phyloP scores from a whole-genome alignment of 1,140 invertebrate genomes.

The Aphidius ervi region DNA sequence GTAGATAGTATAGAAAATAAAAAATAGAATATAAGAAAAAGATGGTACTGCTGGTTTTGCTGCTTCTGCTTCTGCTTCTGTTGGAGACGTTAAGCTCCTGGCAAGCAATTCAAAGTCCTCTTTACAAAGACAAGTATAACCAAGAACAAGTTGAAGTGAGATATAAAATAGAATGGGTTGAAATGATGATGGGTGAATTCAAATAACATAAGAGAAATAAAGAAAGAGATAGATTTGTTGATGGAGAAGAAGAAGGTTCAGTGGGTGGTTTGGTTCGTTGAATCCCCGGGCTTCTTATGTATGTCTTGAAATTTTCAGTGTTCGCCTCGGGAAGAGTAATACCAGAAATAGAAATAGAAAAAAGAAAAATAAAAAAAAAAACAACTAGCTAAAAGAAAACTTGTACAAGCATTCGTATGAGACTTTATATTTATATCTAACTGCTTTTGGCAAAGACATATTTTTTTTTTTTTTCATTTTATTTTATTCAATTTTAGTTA shows the following conservation, averaged over 20 bases:
- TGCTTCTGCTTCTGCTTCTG: constrained; percentile 25
- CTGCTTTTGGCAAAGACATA: constrained; percentile 18
- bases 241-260: constrained; percentile 14
- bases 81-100: constrained; percentile 47
- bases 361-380: constrained; percentile 7
- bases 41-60: constrained; percentile 22
- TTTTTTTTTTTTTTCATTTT: not conserved
- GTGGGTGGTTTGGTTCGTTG: constrained; percentile 8
- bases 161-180: constrained; percentile 9
- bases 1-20: constrained; percentile 24
- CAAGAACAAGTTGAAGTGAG: constrained; percentile 19
- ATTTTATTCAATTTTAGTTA: not conserved
- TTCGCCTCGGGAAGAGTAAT: constrained; percentile 3
- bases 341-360: constrained; percentile 5
- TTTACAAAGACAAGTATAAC: constrained; percentile 38
- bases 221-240: not conserved
- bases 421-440: constrained; percentile 5
- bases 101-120: constrained; percentile 50
- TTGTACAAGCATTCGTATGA: constrained; percentile 7
- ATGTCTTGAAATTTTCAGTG: constrained; percentile 9
- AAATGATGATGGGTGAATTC: constrained; percentile 9
- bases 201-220: constrained; percentile 5
- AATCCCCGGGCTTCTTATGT: constrained; percentile 20
- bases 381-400: not conserved
- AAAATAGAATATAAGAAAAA: not conserved